Evolutionary conservation across 2,888 invertebrate genomes (phyloP).

Genomic region (Drosophila stalkeri): DNA sequence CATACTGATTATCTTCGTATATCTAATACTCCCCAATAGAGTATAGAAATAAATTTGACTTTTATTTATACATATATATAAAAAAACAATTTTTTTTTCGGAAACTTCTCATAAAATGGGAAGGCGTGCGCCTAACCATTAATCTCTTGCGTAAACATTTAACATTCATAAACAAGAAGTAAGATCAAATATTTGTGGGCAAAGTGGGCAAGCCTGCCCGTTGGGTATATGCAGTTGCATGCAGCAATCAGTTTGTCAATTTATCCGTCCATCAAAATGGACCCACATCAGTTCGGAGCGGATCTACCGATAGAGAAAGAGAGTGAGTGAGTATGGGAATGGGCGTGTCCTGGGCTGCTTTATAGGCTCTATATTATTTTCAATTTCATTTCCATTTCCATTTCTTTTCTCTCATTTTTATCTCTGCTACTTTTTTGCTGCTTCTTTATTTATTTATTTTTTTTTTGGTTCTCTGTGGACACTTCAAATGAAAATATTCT

Average conservation of each 20-base stretch:
- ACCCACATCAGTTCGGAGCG: conserved; percentile 54
- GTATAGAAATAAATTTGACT: not conserved
- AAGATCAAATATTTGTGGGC: conserved; percentile 68
- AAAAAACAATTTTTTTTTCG: not conserved
- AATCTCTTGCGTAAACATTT: conserved; percentile 78
- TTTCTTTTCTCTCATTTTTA: conserved; percentile 6
- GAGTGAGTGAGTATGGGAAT: not conserved
- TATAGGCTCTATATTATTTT: not conserved
- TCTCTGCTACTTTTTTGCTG: conserved; percentile 48
- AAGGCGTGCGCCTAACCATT: conserved; percentile 76
- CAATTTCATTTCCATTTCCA: conserved; percentile 1
- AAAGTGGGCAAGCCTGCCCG: conserved; percentile 57
- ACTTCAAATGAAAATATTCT: conserved; percentile 56
- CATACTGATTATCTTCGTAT: not conserved
- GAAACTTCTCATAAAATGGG: conserved; percentile 22
- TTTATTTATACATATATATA: not conserved
- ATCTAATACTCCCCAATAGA: not conserved
- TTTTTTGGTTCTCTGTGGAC: not conserved
- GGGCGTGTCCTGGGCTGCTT: conserved; percentile 34
- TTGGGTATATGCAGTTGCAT: conserved; percentile 1
- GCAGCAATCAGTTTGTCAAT: conserved; percentile 62
- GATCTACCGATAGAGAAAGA: conserved; percentile 14
- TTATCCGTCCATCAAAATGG: conserved; percentile 39
- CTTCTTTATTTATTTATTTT: not conserved
- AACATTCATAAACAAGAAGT: conserved; percentile 45